These are phyloP conservation scores for Misgurnus mizolepis DNA, from an alignment of 2,113 vertebrate genomes.

Conservation along the genomic window DNA sequence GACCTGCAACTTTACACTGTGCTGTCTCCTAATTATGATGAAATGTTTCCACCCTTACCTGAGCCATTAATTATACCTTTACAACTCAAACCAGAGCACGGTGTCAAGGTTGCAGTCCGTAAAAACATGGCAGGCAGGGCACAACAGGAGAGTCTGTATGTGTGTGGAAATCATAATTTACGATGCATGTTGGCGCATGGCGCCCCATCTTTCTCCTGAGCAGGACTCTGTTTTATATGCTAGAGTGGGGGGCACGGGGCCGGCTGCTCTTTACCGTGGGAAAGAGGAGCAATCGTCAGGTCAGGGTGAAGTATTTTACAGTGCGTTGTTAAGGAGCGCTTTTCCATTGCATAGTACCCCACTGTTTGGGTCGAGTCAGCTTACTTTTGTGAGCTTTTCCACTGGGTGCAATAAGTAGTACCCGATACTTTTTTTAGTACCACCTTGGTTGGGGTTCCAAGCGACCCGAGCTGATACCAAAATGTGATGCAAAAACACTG, in stretches of 20 bases:
- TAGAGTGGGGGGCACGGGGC: slow-evolving; percentile 54
- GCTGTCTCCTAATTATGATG: slow-evolving; percentile 61
- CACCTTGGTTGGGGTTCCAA: no score
- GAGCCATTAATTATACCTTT: slow-evolving; percentile 64
- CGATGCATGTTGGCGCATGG: slow-evolving; percentile 48
- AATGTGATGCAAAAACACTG: no score
- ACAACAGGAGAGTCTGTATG: slow-evolving; percentile 54
- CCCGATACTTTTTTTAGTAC: no score
- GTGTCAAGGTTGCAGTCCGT: slow-evolving; percentile 61
- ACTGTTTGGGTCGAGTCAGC: no score
- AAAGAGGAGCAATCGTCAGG: slow-evolving; percentile 59
- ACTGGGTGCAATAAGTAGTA: no score
- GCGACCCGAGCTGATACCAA: no score
- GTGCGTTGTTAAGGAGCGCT: slow-evolving; percentile 53
- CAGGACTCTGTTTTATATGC: slow-evolving; percentile 55
- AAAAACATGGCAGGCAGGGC: slow-evolving; percentile 58
- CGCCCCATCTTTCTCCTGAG: slow-evolving; percentile 62
- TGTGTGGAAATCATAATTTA: slow-evolving; percentile 44
- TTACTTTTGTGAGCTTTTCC: no score
- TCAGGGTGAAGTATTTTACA: slow-evolving; percentile 54
- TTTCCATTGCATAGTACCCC: no score
- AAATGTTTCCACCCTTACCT: slow-evolving; percentile 61
- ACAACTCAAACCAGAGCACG: slow-evolving; percentile 57
- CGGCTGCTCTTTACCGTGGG: slow-evolving; percentile 61
- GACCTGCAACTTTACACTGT: slow-evolving; percentile 62